Evolutionary conservation across 1,140 invertebrate genomes (phyloP).

Genomic region (Psix sp.): DNA sequence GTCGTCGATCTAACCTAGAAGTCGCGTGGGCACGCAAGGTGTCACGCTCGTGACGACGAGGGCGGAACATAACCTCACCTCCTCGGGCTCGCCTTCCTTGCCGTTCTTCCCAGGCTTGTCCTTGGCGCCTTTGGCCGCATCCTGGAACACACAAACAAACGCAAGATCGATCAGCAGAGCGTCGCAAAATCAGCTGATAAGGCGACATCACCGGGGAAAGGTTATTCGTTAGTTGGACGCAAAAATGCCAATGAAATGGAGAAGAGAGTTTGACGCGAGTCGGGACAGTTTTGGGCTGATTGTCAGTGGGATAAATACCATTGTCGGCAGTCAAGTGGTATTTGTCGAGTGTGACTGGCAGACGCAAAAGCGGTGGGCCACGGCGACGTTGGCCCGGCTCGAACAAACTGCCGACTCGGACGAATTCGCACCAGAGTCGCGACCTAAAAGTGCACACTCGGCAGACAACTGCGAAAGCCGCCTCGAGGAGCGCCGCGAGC

Average conservation of each 20-base stretch:
- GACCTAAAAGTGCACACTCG: slow-evolving; percentile 37
- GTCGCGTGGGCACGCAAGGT: slow-evolving; percentile 31
- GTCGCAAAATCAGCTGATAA: slow-evolving; percentile 15
- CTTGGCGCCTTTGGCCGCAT: slow-evolving; percentile 74
- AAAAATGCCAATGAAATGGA: not conserved
- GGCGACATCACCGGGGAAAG: not conserved
- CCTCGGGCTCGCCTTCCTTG: slow-evolving; percentile 76
- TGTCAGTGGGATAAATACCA: slow-evolving; percentile 24
- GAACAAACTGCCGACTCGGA: slow-evolving; percentile 16
- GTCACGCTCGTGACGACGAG: slow-evolving; percentile 26
- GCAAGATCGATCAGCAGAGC: slow-evolving; percentile 12
- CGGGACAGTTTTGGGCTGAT: slow-evolving; percentile 25
- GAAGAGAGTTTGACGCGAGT: no score
- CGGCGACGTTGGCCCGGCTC: slow-evolving; percentile 18
- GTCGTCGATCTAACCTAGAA: slow-evolving; percentile 32
- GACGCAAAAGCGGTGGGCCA: no score
- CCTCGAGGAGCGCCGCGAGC: slow-evolving; percentile 45
- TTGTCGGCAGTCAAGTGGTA: slow-evolving; percentile 9
- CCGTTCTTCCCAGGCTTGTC: slow-evolving; percentile 73
- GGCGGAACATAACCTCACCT: slow-evolving; percentile 73
- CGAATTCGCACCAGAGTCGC: slow-evolving; percentile 17
- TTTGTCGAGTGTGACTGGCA: not conserved
- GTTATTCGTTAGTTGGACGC: no score
- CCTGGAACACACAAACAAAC: slow-evolving; percentile 70
- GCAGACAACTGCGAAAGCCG: slow-evolving; percentile 34